A percentile compares a stretch with the other conserved stretches of the same genome.
Evolutionary conservation across 2,888 invertebrate genomes (phyloP).

Genomic region (Drosophila differens): DNA sequence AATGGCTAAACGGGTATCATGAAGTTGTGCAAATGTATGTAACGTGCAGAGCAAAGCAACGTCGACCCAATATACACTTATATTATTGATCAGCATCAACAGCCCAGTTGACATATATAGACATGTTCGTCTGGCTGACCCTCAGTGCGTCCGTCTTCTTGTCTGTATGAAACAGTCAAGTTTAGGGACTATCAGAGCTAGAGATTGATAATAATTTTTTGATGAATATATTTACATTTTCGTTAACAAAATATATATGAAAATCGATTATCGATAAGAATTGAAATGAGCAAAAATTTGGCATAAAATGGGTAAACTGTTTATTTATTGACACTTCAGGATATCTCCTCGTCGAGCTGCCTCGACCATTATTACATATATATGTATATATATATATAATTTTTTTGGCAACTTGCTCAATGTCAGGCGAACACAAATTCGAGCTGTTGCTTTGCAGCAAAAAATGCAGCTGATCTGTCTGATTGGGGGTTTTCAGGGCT

Average conservation of each 20-base stretch:
- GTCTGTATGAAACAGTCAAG: neutral
- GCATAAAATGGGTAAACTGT: too few species aligned
- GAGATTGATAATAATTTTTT: neutral
- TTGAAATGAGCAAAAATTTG: neutral
- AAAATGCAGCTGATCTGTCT: neutral
- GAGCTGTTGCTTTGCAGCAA: slow-evolving; percentile 34
- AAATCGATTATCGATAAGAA: neutral
- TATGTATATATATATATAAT: neutral
- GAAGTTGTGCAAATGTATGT: neutral
- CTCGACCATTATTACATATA: neutral
- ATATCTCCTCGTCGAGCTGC: neutral
- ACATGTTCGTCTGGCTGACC: neutral
- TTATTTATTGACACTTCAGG: neutral
- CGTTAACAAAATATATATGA: neutral
- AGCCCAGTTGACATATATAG: neutral
- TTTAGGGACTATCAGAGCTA: neutral
- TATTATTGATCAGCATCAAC: neutral
- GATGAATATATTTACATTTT: neutral
- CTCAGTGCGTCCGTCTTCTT: neutral
- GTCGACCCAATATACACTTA: too few species aligned
- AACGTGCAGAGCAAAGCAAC: too few species aligned
- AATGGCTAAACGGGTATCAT: neutral
- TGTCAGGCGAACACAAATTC: slow-evolving; percentile 44
- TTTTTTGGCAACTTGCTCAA: slow-evolving; percentile 55
- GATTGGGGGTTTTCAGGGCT: neutral